Evolutionary conservation across 2,113 vertebrate genomes (phyloP), one percentile per base, ranked within the genome.

Genomic region (Phycodurus eques): DNA sequence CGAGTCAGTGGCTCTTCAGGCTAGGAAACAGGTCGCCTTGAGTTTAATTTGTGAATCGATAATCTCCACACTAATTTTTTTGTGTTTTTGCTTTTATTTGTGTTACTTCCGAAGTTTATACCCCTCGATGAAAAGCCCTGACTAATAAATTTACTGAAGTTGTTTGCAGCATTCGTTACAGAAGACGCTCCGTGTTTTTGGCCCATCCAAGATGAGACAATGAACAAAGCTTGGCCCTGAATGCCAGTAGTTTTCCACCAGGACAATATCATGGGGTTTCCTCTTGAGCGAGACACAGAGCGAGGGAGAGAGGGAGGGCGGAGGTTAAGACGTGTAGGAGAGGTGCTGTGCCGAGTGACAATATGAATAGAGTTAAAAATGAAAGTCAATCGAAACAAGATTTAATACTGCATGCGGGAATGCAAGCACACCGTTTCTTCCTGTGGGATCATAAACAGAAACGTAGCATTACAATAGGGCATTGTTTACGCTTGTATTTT

Each of bases 181-280:
- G 67, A 61, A 74, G 59, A 68, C 78, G 83, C 80, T 79, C 80
- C 8, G 22, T 70, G 71, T 84, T 82, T 74, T 85, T 15, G 43
- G 5, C 43, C 43, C 46, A 54, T 82, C 74, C 27, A 60, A 85
- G 79, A 73, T 44, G 27, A 83, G 80, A 92, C 89, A 93, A 92
- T 91, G 89, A 89, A 92, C 90, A 93, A 91, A 90, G 89, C 85
- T 33, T 33, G 77, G 85, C 83, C 59, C 74, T 73, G 71, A 62
- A 85, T 86, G 90, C 87, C 90, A 89, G 91, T 92, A 92, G 76
- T 92, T 93, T 92, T 92, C 92, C 92, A 92, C 84, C 83, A 87
- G 77, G 80, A 87, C 83, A 86, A 88, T 84, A 89, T 87, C 75
- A 84, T 80, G 53, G 78, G 68, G 73, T 88, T 87, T 82, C 79